phyloP scores from a whole-genome alignment of 2,113 vertebrate species.

The Alethe diademata region DNA sequence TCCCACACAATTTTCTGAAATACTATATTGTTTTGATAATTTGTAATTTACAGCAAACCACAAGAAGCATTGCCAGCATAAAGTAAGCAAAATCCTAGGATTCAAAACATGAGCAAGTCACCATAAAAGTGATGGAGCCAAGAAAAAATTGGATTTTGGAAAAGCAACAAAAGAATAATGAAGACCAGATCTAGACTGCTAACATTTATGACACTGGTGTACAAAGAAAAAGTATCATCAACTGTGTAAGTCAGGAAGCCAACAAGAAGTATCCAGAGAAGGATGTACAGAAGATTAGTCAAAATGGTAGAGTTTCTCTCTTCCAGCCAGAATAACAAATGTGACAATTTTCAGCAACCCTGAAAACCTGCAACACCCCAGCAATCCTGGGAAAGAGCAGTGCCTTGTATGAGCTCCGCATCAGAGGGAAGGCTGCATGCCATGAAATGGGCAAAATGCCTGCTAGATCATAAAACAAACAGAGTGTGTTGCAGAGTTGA shows the following conservation, averaged over 20 bases:
- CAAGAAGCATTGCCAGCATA: not conserved
- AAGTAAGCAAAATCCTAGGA: not conserved
- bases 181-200: not conserved
- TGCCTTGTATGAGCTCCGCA: accelerated
- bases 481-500: not conserved
- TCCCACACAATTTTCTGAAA: constrained; percentile 12
- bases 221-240: not conserved
- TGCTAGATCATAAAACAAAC: not conserved
- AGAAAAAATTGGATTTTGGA: not conserved
- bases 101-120: not conserved
- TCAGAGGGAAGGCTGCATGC: not conserved
- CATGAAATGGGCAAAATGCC: not conserved
- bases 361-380: not conserved
- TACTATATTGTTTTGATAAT: constrained; percentile 12
- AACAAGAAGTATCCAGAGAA: not conserved
- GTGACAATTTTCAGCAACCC: not conserved
- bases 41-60: not conserved
- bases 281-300: not conserved
- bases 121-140: not conserved
- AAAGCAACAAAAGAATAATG: not conserved
- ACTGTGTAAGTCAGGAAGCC: not conserved
- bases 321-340: not conserved
- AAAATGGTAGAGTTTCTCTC: not conserved
- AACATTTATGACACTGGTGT: not conserved
- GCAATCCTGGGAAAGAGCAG: not conserved